phyloP scores from a whole-genome alignment of 2,888 invertebrate species.

The Crioceris asparagi region DNA sequence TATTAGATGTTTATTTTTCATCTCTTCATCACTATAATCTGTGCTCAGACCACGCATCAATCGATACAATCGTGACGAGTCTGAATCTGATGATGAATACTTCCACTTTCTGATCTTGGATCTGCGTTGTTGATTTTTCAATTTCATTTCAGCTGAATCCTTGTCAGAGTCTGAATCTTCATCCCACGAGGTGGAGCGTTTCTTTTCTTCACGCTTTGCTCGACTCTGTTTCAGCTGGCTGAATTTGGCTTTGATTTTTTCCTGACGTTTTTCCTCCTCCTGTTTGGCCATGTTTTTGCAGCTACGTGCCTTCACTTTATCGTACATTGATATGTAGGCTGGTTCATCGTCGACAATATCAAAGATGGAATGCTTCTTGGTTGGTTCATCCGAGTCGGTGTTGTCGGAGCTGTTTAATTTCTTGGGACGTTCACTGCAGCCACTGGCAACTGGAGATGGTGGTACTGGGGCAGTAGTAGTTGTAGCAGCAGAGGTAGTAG shows the following conservation, averaged over 20 bases:
- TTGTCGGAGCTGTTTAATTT: slow-evolving; percentile 40
- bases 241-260: slow-evolving; percentile 83
- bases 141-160: slow-evolving; percentile 28
- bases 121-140: slow-evolving; percentile 24
- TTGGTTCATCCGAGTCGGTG: slow-evolving; percentile 67
- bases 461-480: no score
- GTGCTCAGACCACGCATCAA: slow-evolving; percentile 32
- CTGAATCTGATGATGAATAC: slow-evolving; percentile 46
- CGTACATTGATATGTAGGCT: slow-evolving; percentile 93
- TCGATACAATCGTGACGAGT: slow-evolving; percentile 38
- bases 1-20: slow-evolving; percentile 42
- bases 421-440: slow-evolving; percentile 25
- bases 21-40: slow-evolving; percentile 40
- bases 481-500: not conserved
- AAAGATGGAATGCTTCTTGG: slow-evolving; percentile 87
- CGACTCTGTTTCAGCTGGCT: slow-evolving; percentile 78
- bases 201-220: slow-evolving; percentile 81
- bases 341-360: slow-evolving; percentile 84
- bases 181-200: slow-evolving; percentile 79
- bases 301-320: slow-evolving; percentile 89
- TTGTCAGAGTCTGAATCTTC: slow-evolving; percentile 65
- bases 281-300: slow-evolving; percentile 90
- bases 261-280: slow-evolving; percentile 76
- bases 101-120: slow-evolving; percentile 38
- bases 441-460: no score